These are phyloP conservation scores for Podarcis siculus DNA, from an alignment of 2,797 vertebrate genomes.

Conservation along the genomic window DNA sequence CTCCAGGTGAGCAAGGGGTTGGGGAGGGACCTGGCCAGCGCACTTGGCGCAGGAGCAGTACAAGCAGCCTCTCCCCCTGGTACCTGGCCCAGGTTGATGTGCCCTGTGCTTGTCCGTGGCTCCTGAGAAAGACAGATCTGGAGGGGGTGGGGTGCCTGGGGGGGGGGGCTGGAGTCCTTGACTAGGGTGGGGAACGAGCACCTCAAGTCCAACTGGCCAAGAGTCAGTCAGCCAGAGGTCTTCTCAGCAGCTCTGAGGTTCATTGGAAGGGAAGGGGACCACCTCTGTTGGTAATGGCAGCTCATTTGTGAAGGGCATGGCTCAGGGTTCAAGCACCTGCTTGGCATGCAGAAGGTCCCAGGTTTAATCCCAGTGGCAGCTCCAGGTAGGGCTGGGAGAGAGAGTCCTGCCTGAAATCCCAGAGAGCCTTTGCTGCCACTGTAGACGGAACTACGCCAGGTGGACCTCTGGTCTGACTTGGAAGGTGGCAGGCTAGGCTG, in stretches of 20 bases:
- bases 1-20: slow-evolving; percentile 82
- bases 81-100: no score
- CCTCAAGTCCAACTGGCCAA: background rate
- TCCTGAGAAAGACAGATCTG: background rate
- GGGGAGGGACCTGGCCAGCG: background rate
- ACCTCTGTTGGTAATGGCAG: background rate
- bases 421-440: no score
- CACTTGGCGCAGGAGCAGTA: background rate
- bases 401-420: no score
- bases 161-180: slow-evolving; percentile 60
- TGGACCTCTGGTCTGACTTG: no score
- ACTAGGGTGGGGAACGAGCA: background rate
- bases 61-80: background rate
- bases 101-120: background rate
- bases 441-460: no score
- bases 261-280: background rate
- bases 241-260: background rate
- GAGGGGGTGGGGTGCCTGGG: slow-evolving; percentile 25
- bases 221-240: background rate
- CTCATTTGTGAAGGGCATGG: background rate
- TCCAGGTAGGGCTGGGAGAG: no score
- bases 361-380: no score
- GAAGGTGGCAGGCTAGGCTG: background rate
- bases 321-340: no score
- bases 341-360: no score